These are phyloP conservation scores for Cebuella pygmaea DNA, from an alignment of 2,797 vertebrate genomes.

Conservation along the genomic window DNA sequence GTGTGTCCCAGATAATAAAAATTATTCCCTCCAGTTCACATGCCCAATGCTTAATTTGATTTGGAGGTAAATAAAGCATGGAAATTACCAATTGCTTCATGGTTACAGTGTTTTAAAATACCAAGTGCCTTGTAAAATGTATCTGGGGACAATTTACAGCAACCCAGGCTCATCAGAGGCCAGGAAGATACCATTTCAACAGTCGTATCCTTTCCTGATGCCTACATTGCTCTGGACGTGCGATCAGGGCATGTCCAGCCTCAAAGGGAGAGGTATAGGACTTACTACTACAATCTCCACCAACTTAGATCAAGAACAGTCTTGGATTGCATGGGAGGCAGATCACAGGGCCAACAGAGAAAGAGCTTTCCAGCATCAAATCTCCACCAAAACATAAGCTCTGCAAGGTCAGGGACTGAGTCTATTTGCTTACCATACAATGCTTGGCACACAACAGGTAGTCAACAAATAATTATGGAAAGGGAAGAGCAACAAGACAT, in stretches of 20 bases:
- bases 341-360: background rate
- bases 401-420: background rate
- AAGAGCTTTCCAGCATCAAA: background rate
- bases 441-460: background rate
- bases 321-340: background rate
- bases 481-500: background rate
- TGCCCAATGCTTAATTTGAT: constrained; percentile 28
- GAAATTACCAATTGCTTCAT: background rate
- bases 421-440: background rate
- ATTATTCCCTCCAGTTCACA: background rate
- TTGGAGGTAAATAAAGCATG: constrained; percentile 37
- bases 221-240: background rate
- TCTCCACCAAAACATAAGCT: background rate
- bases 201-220: background rate
- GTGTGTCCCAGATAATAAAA: background rate
- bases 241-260: background rate
- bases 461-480: background rate
- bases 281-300: background rate
- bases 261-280: background rate
- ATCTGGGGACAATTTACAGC: background rate
- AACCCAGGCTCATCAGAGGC: background rate
- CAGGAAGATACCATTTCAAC: background rate
- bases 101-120: constrained; percentile 39
- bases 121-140: constrained; percentile 42
- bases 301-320: background rate